Evolutionary conservation across 2,888 invertebrate species (phyloP).

Genomic region (Volucella bombylans): DNA sequence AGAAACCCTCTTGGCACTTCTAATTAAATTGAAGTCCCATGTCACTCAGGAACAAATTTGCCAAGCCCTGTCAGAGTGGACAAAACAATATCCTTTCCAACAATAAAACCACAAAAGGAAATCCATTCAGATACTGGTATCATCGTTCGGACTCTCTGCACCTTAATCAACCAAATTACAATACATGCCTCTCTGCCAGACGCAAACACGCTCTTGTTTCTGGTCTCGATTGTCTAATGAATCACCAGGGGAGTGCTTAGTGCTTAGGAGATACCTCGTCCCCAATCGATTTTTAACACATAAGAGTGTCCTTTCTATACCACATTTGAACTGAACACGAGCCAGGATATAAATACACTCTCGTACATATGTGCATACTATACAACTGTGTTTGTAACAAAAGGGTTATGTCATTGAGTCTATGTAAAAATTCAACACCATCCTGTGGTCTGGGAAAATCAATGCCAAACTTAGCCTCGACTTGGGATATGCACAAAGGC

Average conservation of each 20-base stretch:
- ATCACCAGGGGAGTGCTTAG: constrained; percentile 40
- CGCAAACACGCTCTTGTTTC: constrained; percentile 6
- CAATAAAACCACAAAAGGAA: constrained; percentile 22
- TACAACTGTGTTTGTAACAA: too few relatives aligned
- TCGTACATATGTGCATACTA: too few relatives aligned
- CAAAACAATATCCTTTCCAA: constrained; percentile 39
- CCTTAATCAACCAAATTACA: constrained; percentile 57
- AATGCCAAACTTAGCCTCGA: constrained; percentile 44
- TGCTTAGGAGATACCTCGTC: constrained; percentile 13
- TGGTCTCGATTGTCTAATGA: constrained; percentile 53
- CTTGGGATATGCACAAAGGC: constrained; percentile 3
- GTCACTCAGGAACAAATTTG: constrained; percentile 25
- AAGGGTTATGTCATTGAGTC: background rate
- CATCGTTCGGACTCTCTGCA: constrained; percentile 26
- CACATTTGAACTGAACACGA: constrained; percentile 11
- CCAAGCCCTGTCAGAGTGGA: constrained; percentile 35
- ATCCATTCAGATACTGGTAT: constrained; percentile 21
- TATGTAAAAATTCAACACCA: constrained; percentile 43
- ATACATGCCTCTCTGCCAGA: constrained; percentile 14
- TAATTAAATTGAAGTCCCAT: background rate
- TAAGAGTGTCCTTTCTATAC: constrained; percentile 10
- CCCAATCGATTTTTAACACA: constrained; percentile 40
- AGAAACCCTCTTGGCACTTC: background rate
- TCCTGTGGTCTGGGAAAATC: constrained; percentile 59
- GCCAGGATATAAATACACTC: constrained; percentile 2